Evolutionary conservation across 2,113 vertebrate species (phyloP).

Genomic region (Protobothrops flavoviridis): DNA sequence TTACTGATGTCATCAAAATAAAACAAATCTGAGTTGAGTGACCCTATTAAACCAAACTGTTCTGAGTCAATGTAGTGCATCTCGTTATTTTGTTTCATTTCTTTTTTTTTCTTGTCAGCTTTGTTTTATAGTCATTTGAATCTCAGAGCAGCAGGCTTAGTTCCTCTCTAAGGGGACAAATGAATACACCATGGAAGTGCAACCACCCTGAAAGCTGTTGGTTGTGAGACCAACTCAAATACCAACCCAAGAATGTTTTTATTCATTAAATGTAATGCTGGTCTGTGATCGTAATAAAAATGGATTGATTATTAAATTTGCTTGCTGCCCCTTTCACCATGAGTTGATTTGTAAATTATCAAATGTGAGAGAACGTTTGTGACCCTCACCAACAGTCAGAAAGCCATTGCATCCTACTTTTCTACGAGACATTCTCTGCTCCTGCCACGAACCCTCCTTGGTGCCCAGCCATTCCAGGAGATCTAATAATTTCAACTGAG

Average conservation of each 20-base stretch:
- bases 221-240: not conserved
- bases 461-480: not conserved
- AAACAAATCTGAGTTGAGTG: not conserved
- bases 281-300: not conserved
- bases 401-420: not conserved
- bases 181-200: not conserved
- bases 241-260: not conserved
- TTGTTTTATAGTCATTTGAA: not conserved
- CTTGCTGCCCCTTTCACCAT: not conserved
- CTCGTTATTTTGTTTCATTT: not conserved
- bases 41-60: not conserved
- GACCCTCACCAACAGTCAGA: not conserved
- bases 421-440: not conserved
- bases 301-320: not conserved
- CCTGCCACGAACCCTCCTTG: not conserved
- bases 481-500: not conserved
- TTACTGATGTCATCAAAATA: too few relatives aligned
- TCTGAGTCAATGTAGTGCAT: not conserved
- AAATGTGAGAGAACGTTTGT: not conserved
- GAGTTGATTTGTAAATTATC: not conserved
- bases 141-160: not conserved
- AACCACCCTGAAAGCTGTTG: not conserved
- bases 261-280: not conserved
- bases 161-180: not conserved
- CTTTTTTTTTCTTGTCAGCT: not conserved